Base-by-base conservation (phyloP, 2,888 invertebrate species). In the Cataglyphis altisquamis region DNA sequence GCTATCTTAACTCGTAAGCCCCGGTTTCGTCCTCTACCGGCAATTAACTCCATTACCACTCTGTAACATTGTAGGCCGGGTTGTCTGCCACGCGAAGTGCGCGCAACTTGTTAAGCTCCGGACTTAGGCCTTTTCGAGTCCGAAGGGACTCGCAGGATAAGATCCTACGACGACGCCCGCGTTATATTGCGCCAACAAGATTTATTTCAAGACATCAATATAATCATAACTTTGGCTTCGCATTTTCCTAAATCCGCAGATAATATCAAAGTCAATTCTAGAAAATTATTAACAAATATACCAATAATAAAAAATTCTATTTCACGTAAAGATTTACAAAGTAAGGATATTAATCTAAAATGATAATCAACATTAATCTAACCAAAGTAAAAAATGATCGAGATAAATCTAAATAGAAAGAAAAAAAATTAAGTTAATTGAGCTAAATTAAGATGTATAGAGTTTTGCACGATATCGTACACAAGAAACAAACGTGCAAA, bases 11-110 rank as follows among this genome's bases (percentile, higher is more conserved):
- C 93, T 94, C 94, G 93, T 94, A 94, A 94, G 94, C 94, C 93
- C 90, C 87, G 91, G 92, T 91, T 92, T 91, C 91, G 90, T 89
- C 86, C 91, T 90, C 88, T 89, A 86, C 88, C 91, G 91, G 94
- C 94, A 94, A 94, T 94, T 94, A 94, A 94, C 94, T 94, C 94
- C 92, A 94, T 94, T 94, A 94, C 94, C 94, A 94, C 94, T 93
- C 94, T 92, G 93, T 94, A 94, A 93, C 93, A 91, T 93, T 91
- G 92, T 91, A 91, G 89, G 90, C 88, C 82, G 91, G 91, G 89
- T 92, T 91, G 91, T 90, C 90, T 86, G 84, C 87, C 75, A 84
- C 89, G 78, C 57, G 85, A 89, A 89, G 90, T 91, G 89, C 87
- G 89, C 91, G 90, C 90, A 91, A 94, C 93, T 94, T 93, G 93